Conservation (phyloP, 2,797 vertebrate species). For the Astyanax mexicanus region DNA sequence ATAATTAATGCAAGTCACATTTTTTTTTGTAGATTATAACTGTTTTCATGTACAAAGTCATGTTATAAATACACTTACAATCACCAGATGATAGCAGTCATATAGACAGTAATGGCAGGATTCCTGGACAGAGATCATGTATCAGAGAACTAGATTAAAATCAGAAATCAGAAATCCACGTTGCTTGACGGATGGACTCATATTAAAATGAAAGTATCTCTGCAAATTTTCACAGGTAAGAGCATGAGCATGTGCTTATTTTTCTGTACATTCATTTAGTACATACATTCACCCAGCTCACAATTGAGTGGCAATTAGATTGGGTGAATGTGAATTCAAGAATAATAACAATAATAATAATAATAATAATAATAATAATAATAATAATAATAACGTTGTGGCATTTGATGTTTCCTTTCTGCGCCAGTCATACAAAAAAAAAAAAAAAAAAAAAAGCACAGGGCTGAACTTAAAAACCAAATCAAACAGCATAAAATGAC, state of each 20-base stretch:
- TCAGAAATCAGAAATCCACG: constrained; percentile 11
- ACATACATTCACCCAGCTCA: constrained; percentile 5
- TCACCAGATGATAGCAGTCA: constrained; percentile 19
- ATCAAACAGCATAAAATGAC: neutral
- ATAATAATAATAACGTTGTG: neutral
- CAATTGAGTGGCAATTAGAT: neutral
- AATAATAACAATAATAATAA: neutral
- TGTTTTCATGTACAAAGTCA: constrained; percentile 35
- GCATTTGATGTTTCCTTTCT: constrained; percentile 10
- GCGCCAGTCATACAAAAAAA: neutral
- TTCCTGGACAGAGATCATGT: constrained; percentile 7
- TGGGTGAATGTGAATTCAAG: neutral
- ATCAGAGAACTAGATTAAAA: neutral
- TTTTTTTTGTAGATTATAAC: constrained; percentile 8
- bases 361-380: neutral
- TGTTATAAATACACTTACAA: constrained; percentile 50
- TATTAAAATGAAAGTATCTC: constrained; percentile 14
- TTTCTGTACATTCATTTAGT: constrained; percentile 31
- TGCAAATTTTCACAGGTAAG: constrained; percentile 8
- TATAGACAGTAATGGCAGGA: constrained; percentile 14
- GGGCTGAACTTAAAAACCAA: constrained; percentile 12
- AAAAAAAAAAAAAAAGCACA: constrained; percentile 13
- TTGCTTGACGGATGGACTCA: neutral
- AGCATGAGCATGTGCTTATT: constrained; percentile 10
- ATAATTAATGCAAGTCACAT: constrained; percentile 6